phyloP scores from a whole-genome alignment of 2,797 vertebrate genomes.

The Notolabrus celidotus region DNA sequence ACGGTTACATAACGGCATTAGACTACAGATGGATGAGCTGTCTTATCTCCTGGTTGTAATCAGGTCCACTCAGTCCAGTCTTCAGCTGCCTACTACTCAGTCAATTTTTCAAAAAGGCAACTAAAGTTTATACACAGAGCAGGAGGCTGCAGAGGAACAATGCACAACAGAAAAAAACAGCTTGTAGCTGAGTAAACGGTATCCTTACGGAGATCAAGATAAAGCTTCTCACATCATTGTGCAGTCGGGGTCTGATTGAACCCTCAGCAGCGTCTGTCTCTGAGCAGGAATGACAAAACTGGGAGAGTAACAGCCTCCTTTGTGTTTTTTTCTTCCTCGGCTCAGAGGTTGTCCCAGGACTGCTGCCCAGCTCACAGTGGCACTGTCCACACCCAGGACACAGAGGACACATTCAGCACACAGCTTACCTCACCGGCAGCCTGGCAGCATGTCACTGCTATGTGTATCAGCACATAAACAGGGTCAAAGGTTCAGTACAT shows the following conservation, averaged over 20 bases:
- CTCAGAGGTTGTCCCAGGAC: slow-evolving; percentile 50
- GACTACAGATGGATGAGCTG: slow-evolving; percentile 14
- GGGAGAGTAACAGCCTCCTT: slow-evolving; percentile 58
- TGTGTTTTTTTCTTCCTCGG: slow-evolving; percentile 49
- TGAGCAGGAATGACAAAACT: slow-evolving; percentile 47
- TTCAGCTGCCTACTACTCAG: slow-evolving; percentile 40
- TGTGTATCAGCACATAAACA: slow-evolving; percentile 27
- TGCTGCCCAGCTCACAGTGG: slow-evolving; percentile 65
- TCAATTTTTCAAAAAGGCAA: slow-evolving; percentile 47
- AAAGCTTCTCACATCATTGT: slow-evolving; percentile 75
- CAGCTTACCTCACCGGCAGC: slow-evolving; percentile 69
- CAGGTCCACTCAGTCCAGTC: slow-evolving; percentile 27
- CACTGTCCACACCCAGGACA: slow-evolving; percentile 70
- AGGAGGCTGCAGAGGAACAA: slow-evolving; percentile 47
- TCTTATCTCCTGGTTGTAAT: slow-evolving; percentile 34
- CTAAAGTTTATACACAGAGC: slow-evolving; percentile 25
- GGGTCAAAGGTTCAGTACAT: background rate
- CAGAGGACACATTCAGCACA: slow-evolving; percentile 78
- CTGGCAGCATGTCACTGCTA: slow-evolving; percentile 27
- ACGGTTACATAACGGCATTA: slow-evolving; percentile 48
- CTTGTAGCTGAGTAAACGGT: slow-evolving; percentile 50
- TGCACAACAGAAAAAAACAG: slow-evolving; percentile 38
- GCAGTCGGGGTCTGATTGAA: slow-evolving; percentile 27
- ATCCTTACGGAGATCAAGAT: slow-evolving; percentile 58
- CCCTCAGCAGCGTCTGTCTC: slow-evolving; percentile 41